Conservation (phyloP, 2,797 vertebrate genomes). For the Alauda arvensis region DNA sequence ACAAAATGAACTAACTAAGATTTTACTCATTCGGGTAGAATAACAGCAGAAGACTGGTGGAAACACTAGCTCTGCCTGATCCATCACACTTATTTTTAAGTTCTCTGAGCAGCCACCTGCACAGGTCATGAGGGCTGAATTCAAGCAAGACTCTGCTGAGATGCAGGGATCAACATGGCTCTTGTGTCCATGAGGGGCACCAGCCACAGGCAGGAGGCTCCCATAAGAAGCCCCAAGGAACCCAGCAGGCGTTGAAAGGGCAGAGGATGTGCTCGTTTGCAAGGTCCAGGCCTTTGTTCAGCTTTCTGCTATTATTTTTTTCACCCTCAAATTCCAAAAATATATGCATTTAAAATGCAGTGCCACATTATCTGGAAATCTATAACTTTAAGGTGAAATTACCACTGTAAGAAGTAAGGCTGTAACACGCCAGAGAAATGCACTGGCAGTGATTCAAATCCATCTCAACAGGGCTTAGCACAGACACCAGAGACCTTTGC, state of each 20-base stretch:
- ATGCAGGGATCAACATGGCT: neutral
- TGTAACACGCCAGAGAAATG: neutral
- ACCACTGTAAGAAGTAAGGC: neutral
- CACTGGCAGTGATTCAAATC: neutral
- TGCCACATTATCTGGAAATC: neutral
- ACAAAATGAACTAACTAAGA: neutral
- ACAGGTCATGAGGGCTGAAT: neutral
- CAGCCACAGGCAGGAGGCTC: neutral
- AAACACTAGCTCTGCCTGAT: neutral
- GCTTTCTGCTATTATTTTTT: neutral
- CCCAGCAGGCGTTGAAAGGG: neutral
- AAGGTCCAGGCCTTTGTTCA: neutral
- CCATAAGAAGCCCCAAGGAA: neutral
- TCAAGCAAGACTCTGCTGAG: neutral
- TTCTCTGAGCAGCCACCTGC: neutral
- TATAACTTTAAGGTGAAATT: neutral
- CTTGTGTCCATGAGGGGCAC: neutral
- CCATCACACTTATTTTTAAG: neutral
- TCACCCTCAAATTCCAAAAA: neutral
- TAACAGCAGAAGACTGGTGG: neutral
- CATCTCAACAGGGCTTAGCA: neutral
- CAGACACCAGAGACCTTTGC: neutral
- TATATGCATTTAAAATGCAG: neutral
- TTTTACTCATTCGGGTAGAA: neutral
- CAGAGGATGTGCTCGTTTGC: fast-evolving